phyloP scores from a whole-genome alignment of 2,888 invertebrate genomes.

The Brachylomia viminalis region DNA sequence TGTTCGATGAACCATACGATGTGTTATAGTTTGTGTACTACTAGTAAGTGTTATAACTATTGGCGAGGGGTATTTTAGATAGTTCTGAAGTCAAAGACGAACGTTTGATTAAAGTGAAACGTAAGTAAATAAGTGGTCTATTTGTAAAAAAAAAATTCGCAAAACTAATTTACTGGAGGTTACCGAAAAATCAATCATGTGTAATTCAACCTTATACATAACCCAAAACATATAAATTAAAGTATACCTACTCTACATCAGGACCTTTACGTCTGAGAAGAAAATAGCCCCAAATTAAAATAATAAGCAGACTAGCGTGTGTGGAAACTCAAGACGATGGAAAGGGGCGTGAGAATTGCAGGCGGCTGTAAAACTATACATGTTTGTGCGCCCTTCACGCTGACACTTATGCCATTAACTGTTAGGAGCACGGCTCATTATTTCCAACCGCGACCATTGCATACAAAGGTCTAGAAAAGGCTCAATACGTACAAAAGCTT shows the following conservation, averaged over 20 bases:
- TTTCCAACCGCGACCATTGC: constrained; percentile 42
- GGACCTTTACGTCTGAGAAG: constrained; percentile 1
- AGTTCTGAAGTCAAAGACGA: background rate
- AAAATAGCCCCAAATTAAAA: constrained; percentile 37
- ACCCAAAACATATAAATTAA: background rate
- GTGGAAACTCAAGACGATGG: constrained; percentile 34
- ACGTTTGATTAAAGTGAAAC: background rate
- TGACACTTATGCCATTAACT: constrained; percentile 57
- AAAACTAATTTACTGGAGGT: background rate
- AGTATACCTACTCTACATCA: background rate
- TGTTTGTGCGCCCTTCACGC: constrained; percentile 46
- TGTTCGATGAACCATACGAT: constrained; percentile 10
- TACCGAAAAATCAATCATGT: too few species aligned
- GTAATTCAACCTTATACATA: background rate
- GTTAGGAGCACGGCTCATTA: constrained; percentile 63
- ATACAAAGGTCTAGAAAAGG: constrained; percentile 10
- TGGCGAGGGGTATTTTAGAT: background rate
- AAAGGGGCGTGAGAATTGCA: constrained; percentile 42
- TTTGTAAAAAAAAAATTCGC: background rate
- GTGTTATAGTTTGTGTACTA: constrained; percentile 5
- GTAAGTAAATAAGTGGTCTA: background rate
- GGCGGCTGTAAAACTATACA: constrained; percentile 36
- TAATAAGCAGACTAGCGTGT: constrained; percentile 23
- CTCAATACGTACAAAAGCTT: background rate
- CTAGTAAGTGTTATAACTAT: constrained; percentile 21